Evolutionary conservation across 2,113 vertebrate species (phyloP).

Genomic region (Melozone crissalis): DNA sequence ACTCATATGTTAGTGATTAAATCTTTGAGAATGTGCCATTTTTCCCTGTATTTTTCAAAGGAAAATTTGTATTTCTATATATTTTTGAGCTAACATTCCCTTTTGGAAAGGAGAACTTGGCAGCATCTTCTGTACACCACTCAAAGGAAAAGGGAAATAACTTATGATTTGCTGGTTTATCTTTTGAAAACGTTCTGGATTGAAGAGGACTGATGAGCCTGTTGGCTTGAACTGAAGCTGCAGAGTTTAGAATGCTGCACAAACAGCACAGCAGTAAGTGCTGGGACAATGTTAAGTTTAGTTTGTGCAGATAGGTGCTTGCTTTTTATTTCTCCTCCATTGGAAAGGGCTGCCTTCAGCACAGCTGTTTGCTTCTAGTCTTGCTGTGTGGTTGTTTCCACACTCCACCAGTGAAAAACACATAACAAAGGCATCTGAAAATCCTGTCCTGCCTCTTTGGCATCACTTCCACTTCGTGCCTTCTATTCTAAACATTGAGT

Average conservation of each 20-base stretch:
- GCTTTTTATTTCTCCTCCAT: not conserved
- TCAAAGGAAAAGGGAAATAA: constrained; percentile 50
- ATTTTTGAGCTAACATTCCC: not conserved
- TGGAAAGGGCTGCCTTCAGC: not conserved
- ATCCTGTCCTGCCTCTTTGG: not conserved
- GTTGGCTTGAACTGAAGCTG: constrained; percentile 6
- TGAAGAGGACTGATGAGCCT: not conserved
- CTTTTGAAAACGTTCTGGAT: constrained; percentile 44
- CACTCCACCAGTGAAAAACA: not conserved
- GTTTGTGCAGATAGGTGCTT: not conserved
- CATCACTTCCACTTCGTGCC: not conserved
- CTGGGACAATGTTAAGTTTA: not conserved
- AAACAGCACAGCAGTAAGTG: not conserved
- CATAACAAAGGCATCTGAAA: not conserved
- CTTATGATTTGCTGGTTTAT: constrained; percentile 44
- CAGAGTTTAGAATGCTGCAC: not conserved
- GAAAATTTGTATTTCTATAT: not conserved
- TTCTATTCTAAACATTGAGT: not conserved
- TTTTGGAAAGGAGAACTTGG: constrained; percentile 24
- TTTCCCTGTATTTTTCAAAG: not conserved
- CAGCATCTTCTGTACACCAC: not conserved
- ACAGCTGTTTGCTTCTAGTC: not conserved
- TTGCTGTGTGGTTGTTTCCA: not conserved
- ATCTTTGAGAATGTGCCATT: constrained; percentile 38
- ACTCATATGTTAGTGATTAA: not conserved